Evolutionary conservation across 37 sponge, comb jelly and placozoan species (phyloP), one percentile per base, ranked within the genome.

Genomic region (Cladorhizidae sp.): DNA sequence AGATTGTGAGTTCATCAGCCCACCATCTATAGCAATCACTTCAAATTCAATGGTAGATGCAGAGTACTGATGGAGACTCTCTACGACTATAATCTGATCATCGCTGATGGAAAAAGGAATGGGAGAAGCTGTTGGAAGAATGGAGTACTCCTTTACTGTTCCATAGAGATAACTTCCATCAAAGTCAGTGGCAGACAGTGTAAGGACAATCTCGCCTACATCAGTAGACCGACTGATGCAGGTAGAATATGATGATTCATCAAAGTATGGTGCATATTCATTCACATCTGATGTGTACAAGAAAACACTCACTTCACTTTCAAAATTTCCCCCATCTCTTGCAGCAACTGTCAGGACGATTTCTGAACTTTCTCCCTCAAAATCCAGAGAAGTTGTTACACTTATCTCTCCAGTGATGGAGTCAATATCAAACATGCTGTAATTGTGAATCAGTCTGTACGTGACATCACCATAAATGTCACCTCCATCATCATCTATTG

Each of bases 211-310:
- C 7, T 61, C 43, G 18, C 79, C 84, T 41, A 58, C 28, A 15
- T 69, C n/a, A 28, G 75, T 42, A 41, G 65, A 42, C 42, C 80
- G 75, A 67, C 59, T 72, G 40, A 89, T 42, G 25, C 72, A 73
- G 22, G 59, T 33, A 0, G 58, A 49, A 31, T 89, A 89, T 23
- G 64, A 69, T 23, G 31, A 25, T 7, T 78, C 75, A 17, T 42
- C 14, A 67, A 89, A 83, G 6, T 41, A 29, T 1, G 89, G 89
- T 23, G 74, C n/a, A 72, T 54, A 89, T 29, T 89, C 89, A 40
- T 89, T 89, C 33, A 72, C 78, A 72, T 85, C 85, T 21, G 78
- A 26, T 15, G 77, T 29, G 6, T 21, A 25, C 22, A 85, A 1
- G 33, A 40, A 35, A 12, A 79, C 61, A 3, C 75, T 50, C 1